phyloP scores from a whole-genome alignment of 2,113 vertebrate genomes.

The Ammodytes marinus region DNA sequence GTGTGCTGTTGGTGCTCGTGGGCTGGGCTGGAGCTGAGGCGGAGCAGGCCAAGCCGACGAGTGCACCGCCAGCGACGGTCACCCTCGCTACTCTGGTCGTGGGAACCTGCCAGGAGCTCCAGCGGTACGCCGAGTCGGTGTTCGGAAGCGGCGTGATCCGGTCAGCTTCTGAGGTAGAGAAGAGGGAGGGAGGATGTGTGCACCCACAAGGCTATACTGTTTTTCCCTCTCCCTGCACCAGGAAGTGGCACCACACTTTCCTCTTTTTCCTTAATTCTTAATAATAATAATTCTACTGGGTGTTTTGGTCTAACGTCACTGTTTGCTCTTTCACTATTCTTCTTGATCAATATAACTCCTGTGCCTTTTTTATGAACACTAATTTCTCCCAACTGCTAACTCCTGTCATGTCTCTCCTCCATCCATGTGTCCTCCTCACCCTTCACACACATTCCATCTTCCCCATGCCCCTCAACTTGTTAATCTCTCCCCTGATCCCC shows the following conservation, averaged over 20 bases:
- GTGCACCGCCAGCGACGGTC: conserved; percentile 26
- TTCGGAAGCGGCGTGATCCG: conserved; percentile 77
- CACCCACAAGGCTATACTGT: background rate
- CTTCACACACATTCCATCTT: conserved; percentile 40
- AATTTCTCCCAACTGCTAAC: conserved; percentile 53
- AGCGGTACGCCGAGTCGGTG: conserved; percentile 75
- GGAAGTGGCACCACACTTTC: background rate
- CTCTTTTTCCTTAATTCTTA: conserved; percentile 21
- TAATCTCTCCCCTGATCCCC: conserved; percentile 71
- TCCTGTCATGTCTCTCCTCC: conserved; percentile 45
- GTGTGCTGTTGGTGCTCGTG: conserved; percentile 37
- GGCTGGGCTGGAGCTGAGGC: conserved; percentile 41
- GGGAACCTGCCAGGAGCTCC: conserved; percentile 71
- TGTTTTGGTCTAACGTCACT: conserved; percentile 47
- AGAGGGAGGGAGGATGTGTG: conserved; percentile 67
- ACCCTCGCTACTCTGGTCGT: conserved; percentile 65
- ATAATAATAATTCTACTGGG: background rate
- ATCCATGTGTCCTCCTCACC: conserved; percentile 13
- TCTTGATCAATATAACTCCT: conserved; percentile 35
- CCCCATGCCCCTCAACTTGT: conserved; percentile 54
- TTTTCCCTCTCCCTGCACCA: background rate
- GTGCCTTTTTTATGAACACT: conserved; percentile 41
- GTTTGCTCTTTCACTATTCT: conserved; percentile 40
- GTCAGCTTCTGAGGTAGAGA: conserved; percentile 78
- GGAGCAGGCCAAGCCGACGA: conserved; percentile 25